Base-by-base conservation (phyloP, 2,797 vertebrate genomes). In the Forpus xanthops region DNA sequence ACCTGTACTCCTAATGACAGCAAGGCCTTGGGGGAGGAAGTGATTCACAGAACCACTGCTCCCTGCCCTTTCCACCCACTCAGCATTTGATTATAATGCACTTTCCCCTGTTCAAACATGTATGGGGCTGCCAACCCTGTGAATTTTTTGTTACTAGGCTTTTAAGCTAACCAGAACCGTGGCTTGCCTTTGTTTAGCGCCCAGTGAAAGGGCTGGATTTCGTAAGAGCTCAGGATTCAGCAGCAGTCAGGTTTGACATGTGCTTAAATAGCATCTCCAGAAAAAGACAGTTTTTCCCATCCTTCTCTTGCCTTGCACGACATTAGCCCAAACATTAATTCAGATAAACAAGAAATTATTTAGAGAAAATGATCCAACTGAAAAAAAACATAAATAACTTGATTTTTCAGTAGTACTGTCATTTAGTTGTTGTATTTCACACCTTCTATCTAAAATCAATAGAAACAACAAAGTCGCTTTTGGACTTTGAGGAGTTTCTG, bases 41-140 rank as follows among this genome's bases (percentile, higher is more conserved):
- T 52, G 95, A 89, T 80, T 92, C 94, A 74, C 81, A 64, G 71
- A 52, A 33, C 65, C 14, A 4, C 94, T 84, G 79, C 85, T 83
- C 89, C 85, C 87, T 89, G 68, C 73, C 80, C 85, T 78, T 89
- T 89, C 89, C 79, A 85, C 94, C 93, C 89, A 75, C 93, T 81
- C 91, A 53, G 30, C n/a, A 14, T 81, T 85, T 78, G 91, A 64
- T 72, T 83, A 61, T 3, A 37, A 62, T 27, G 41, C 74, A 11
- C 89, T 92, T 94, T 87, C 49, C 73, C 65, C 82, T 78, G 44
- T 74, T 85, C 45, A 62, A 75, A 64, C 72, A 81, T 0, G n/a
- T 79, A 80, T 10, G 12, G 74, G 31, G 79, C 76, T 96, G 89
- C 89, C 94, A 94, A 27, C 28, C 41, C 41, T 53, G 42, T 49